Conservation (phyloP, 2,113 vertebrate genomes). For the Tupaia chinensis region DNA sequence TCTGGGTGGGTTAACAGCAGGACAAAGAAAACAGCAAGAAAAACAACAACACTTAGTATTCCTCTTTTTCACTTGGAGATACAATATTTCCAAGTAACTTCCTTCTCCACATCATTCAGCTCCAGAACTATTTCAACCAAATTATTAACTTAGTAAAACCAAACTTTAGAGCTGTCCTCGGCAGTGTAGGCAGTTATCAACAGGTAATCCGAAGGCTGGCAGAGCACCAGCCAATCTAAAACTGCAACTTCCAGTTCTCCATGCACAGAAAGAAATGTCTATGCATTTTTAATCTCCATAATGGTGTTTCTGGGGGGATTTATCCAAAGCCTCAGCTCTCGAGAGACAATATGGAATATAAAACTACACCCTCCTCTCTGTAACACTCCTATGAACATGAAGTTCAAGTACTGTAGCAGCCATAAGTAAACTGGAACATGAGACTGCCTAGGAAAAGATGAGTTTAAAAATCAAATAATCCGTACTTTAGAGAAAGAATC, state of each 20-base stretch:
- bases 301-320: background rate
- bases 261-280: background rate
- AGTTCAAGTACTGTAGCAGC: background rate
- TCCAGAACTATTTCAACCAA: background rate
- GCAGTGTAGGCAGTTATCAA: background rate
- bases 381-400: background rate
- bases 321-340: background rate
- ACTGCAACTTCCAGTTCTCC: background rate
- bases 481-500: background rate
- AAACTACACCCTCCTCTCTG: background rate
- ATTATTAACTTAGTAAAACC: background rate
- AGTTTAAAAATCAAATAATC: conserved; percentile 31
- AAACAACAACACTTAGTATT: background rate
- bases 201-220: background rate
- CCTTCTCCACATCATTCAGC: background rate
- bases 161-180: background rate
- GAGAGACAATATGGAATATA: background rate
- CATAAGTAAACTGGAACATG: background rate
- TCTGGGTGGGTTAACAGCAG: background rate
- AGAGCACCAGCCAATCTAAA: too few relatives aligned
- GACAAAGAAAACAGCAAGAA: background rate
- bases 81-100: conserved; percentile 18
- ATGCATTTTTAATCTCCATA: background rate
- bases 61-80: conserved; percentile 35
- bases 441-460: background rate